These are phyloP conservation scores for Neodon shergylaensis DNA, from an alignment of 2,113 vertebrate genomes.

Conservation along the genomic window DNA sequence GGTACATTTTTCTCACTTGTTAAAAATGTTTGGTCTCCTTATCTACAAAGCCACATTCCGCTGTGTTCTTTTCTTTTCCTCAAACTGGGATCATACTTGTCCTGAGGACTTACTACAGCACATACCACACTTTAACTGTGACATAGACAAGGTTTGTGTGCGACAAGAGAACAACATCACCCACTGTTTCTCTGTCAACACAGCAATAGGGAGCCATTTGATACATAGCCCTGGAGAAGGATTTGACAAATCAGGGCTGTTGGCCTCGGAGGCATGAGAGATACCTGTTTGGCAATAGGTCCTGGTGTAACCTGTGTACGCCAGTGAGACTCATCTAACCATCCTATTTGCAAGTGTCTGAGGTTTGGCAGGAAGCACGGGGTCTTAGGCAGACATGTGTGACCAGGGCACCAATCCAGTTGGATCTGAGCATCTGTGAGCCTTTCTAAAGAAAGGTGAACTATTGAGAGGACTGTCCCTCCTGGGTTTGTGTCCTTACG, in stretches of 20 bases:
- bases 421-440: not conserved
- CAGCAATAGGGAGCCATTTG: not conserved
- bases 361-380: not conserved
- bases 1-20: slow-evolving; percentile 27
- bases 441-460: not conserved
- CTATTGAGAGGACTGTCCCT: not conserved
- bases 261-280: not conserved
- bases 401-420: not conserved
- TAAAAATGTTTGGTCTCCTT: slow-evolving; percentile 44
- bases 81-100: not conserved
- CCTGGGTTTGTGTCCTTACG: not conserved
- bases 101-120: not conserved
- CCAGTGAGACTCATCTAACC: not conserved
- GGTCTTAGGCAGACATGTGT: not conserved
- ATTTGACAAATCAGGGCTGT: not conserved
- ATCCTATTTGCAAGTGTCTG: not conserved
- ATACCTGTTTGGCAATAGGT: not conserved
- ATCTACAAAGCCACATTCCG: slow-evolving; percentile 54
- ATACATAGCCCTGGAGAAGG: not conserved
- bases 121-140: not conserved
- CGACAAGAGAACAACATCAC: not conserved
- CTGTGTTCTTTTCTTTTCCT: not conserved
- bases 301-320: not conserved
- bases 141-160: not conserved
- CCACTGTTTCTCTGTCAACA: not conserved